Evolutionary conservation across 2,113 vertebrate genomes (phyloP), one percentile per base, ranked within the genome.

Genomic region (Cryptotis parvus): DNA sequence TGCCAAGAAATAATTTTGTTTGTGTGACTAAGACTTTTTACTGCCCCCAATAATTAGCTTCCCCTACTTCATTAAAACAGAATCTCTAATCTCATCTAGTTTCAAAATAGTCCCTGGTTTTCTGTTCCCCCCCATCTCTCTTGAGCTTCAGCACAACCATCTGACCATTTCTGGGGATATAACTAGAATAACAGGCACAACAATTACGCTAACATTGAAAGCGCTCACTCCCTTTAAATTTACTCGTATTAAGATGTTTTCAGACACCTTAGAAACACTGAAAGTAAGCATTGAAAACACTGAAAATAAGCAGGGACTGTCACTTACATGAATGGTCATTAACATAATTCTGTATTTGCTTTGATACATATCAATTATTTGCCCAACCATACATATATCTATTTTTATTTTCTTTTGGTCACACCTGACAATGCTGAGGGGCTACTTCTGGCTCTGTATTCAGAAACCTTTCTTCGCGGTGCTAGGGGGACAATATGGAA

Each of bases 1-100:
- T 41, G 2, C 11, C 66, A 81, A 29, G 22, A 84, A 69, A 72
- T 27, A 65, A 9, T 70, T 68, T 84, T 58, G 9, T 74, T 41
- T 68, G 26, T 33, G 14, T 35, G 63, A 87, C 11, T 3, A 4
- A 75, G 77, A 52, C 1, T 11, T 35, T 26, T 68, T 20, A 10
- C 52, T 87, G 43, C 1, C 52, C 11, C 12, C 8, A 80, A 16
- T 68, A 20, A 41, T 9, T 87, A 22, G 82, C 74, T 26, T 78
- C 27, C 15, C 22, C 9, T 87, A 84, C n/a, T 87, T 87, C 49
- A 70, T 85, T 83, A 69, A 78, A 94, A 55, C 4, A 52, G 41
- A 92, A 91, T 83, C 33, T 33, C 18, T 74, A 81, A 9, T 81
- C 41, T 92, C 68, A 81, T 6, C 43, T 81, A 27, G 20, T 39